Conservation (phyloP, 2,888 invertebrate genomes). For the Tetragonula carbonaria region DNA sequence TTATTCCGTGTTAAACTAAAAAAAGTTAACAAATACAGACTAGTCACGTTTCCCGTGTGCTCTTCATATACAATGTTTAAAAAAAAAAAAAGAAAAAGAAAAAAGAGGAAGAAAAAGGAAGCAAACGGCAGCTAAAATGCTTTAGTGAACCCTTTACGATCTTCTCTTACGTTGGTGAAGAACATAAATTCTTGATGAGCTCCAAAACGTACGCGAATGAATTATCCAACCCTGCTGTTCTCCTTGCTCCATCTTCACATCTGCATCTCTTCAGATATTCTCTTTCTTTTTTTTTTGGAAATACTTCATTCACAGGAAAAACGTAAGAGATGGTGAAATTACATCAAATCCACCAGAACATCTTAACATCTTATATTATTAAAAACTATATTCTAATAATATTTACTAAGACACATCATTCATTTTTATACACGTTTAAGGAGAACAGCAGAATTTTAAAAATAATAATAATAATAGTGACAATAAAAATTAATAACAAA, state of each 20-base stretch:
- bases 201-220: neutral
- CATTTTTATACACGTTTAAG: neutral
- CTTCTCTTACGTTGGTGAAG: neutral
- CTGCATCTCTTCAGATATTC: neutral
- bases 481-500: neutral
- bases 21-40: too few species aligned
- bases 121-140: slow-evolving; percentile 3
- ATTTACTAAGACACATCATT: neutral
- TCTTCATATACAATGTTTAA: too few species aligned
- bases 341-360: neutral
- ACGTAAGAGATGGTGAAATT: neutral
- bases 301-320: neutral
- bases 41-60: too few species aligned
- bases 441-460: neutral
- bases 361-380: neutral
- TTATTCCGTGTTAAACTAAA: too few species aligned
- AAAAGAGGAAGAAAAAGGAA: too few species aligned
- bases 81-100: neutral
- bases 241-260: neutral
- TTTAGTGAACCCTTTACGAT: neutral
- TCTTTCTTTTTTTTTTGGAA: neutral
- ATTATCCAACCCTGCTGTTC: neutral
- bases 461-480: neutral
- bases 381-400: neutral
- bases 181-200: neutral